Evolutionary conservation across 2,113 vertebrate species (phyloP).

Genomic region (Saccopteryx bilineata): DNA sequence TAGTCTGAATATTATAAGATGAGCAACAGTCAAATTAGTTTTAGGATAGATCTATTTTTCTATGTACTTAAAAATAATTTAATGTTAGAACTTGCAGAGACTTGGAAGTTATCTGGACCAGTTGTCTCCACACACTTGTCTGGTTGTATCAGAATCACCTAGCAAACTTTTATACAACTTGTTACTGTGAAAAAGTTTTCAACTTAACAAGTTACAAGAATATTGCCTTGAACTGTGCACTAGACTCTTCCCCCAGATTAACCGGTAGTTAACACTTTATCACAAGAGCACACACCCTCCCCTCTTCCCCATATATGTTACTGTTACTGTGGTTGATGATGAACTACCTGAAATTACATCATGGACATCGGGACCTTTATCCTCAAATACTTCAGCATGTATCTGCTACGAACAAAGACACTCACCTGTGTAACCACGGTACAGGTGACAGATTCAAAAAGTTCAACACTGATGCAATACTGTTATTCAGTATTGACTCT

Average conservation of each 20-base stretch:
- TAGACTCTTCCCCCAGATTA: neutral
- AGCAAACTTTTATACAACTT: neutral
- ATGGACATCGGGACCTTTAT: neutral
- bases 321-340: neutral
- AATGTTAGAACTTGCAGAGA: neutral
- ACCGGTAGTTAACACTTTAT: neutral
- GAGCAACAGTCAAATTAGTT: neutral
- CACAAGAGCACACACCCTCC: no score
- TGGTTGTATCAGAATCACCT: neutral
- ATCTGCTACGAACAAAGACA: neutral
- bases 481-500: neutral
- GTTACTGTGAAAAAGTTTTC: neutral
- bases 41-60: neutral
- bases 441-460: neutral
- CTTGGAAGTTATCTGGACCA: neutral
- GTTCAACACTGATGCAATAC: neutral
- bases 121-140: neutral
- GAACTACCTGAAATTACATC: neutral
- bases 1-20: neutral
- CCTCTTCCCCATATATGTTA: no score
- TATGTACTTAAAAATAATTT: neutral
- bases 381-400: neutral
- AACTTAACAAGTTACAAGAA: neutral
- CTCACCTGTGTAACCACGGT: neutral
- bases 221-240: neutral